phyloP scores from a whole-genome alignment of 2,888 invertebrate genomes.

The Nomada lathburiana region DNA sequence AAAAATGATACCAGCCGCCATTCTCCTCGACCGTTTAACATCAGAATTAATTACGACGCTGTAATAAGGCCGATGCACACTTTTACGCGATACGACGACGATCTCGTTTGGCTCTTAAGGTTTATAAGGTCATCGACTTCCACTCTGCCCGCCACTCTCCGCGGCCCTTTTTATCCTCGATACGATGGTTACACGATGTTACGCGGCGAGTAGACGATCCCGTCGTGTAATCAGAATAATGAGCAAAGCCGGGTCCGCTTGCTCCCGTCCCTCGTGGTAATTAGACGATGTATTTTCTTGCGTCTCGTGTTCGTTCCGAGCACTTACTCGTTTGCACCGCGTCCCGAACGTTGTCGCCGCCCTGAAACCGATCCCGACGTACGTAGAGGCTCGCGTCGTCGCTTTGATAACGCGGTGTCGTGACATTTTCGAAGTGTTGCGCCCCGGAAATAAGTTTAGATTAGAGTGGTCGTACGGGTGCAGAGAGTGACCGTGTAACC shows the following conservation, averaged over 20 bases:
- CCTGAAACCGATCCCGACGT: background rate
- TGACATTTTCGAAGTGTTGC: too few relatives aligned
- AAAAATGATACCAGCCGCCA: background rate
- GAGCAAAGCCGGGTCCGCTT: conserved; percentile 39
- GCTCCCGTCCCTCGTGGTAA: conserved; percentile 48
- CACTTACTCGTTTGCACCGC: background rate
- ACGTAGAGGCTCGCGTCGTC: background rate
- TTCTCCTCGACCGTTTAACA: conserved; percentile 44
- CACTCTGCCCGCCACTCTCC: background rate
- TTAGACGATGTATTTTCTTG: conserved; percentile 52
- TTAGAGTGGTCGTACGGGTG: background rate
- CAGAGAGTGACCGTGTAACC: background rate
- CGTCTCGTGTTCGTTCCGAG: conserved; percentile 11
- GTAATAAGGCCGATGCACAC: conserved; percentile 66
- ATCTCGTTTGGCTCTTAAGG: conserved; percentile 53
- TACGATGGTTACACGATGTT: conserved; percentile 50
- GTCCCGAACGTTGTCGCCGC: background rate
- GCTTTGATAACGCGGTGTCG: too few relatives aligned
- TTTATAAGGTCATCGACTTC: conserved; percentile 61
- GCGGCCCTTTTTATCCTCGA: conserved; percentile 44
- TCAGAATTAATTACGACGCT: conserved; percentile 68
- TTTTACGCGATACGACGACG: conserved; percentile 56
- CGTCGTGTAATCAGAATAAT: conserved; percentile 62
- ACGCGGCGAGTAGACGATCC: conserved; percentile 45
- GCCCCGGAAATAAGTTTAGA: conserved; percentile 10